Evolutionary conservation across 2,797 vertebrate genomes (phyloP), one percentile per base, ranked within the genome.

Genomic region (Mallotus villosus): DNA sequence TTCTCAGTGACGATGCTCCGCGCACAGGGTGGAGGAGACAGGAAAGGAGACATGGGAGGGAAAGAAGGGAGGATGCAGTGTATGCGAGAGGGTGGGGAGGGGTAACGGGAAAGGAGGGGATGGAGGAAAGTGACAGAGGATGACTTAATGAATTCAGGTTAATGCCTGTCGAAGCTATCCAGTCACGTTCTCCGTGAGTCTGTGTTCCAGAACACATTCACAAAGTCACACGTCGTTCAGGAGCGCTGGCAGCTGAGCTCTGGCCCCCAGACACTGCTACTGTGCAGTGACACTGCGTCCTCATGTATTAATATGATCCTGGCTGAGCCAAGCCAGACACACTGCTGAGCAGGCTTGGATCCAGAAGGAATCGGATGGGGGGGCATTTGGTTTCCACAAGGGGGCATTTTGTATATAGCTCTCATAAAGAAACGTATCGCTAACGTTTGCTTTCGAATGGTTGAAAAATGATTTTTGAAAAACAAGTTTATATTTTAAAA

Each of bases 1-100:
- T 75, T 77, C 63, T 57, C 51, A 32, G 63, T 66, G 64, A 71
- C 53, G 27, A 55, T 14, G 9, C 77, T 25, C 49, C 41, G 12
- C 12, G 60, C 11, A 19, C 63, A 59, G 53, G 70, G 29, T 41
- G 49, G 62, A 41, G 19, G 25, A 46, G 55, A 57, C 62, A 2
- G 70, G 72, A 46, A 55, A 6, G 37, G 57, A n/a, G n/a, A n/a
- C n/a, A n/a, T 29, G 27, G 27, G 25, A n/a, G 11, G 62, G 27
- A 32, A 9, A 21, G 25, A 8, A 3, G 63, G 12, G 11, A 34
- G n/a, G 32, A 67, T 1, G 70, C 68, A 46, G 63, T 29, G 27
- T n/a, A 5, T n/a, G 22, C 19, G 63, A 55, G 68, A 63, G 67
- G 16, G 11, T 22, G 57, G 21, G 24, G 21, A 24, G 57, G 59